Percentiles rank a stretch among this genome's conserved stretches.
These are phyloP conservation scores for Neotoxoptera formosana DNA, from an alignment of 1,140 invertebrate species.

Conservation along the genomic window DNA sequence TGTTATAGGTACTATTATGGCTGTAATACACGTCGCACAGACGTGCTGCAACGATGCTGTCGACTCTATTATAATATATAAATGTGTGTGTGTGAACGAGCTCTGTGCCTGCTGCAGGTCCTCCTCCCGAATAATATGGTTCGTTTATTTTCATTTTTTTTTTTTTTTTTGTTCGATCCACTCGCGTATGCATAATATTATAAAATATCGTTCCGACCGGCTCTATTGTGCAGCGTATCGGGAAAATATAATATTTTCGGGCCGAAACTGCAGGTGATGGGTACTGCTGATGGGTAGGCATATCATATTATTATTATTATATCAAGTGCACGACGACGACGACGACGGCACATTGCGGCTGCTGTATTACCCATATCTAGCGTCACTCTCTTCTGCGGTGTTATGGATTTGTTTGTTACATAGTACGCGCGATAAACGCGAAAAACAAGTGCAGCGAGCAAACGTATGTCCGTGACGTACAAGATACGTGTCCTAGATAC, in stretches of 20 bases:
- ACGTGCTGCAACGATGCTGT: background rate
- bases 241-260: background rate
- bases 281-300: too few relatives aligned
- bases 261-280: background rate
- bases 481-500: too few relatives aligned
- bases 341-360: too few relatives aligned
- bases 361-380: too few relatives aligned
- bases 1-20: too few relatives aligned
- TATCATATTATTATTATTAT: background rate
- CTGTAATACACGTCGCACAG: background rate
- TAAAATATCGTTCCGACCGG: background rate
- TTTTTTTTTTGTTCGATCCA: background rate
- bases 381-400: too few relatives aligned
- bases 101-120: background rate
- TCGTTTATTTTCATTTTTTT: background rate
- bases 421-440: too few relatives aligned
- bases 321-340: background rate
- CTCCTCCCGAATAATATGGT: background rate
- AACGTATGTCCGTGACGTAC: too few relatives aligned
- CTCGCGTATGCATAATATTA: background rate
- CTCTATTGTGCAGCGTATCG: background rate
- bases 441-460: too few relatives aligned
- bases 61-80: background rate
- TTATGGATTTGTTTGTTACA: too few relatives aligned
- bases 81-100: too few relatives aligned